A percentile compares a stretch with the other conserved stretches of the same genome.
These are phyloP conservation scores for Cecidostiba fungosa DNA, from an alignment of 2,888 invertebrate species.

Conservation along the genomic window DNA sequence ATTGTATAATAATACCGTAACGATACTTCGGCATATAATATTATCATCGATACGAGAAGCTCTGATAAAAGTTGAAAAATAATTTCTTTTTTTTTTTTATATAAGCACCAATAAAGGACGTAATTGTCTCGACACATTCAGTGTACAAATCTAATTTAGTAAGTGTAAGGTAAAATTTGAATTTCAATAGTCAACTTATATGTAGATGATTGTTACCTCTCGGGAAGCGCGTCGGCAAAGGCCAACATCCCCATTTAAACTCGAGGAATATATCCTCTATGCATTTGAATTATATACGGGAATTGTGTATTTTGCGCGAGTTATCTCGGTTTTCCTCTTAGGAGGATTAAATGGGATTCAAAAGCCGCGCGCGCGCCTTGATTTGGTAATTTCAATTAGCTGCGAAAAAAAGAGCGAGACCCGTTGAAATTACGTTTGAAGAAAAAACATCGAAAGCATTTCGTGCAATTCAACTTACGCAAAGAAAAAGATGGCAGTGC, in stretches of 20 bases:
- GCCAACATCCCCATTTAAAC: background rate
- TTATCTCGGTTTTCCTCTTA: background rate
- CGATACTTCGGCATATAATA: background rate
- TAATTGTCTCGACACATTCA: background rate
- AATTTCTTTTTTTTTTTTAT: too few species aligned
- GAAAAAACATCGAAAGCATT: background rate
- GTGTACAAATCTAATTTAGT: background rate
- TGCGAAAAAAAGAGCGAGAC: background rate
- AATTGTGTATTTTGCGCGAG: background rate
- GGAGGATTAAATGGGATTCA: conserved; percentile 3
- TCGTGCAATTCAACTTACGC: background rate
- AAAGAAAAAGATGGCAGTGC: too few species aligned
- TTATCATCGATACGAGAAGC: too few species aligned
- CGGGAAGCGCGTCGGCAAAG: background rate
- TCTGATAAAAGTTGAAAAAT: too few species aligned
- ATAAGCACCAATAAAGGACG: background rate
- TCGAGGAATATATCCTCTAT: background rate
- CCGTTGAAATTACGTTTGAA: background rate
- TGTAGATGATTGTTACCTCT: background rate
- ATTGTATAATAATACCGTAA: too few species aligned
- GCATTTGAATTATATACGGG: background rate
- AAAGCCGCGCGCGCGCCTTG: background rate
- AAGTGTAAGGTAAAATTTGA: background rate
- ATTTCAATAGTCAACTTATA: conserved; percentile 10
- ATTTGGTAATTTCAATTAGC: conserved; percentile 33